Evolutionary conservation across 2,113 vertebrate genomes (phyloP).

Genomic region (Melozone crissalis): DNA sequence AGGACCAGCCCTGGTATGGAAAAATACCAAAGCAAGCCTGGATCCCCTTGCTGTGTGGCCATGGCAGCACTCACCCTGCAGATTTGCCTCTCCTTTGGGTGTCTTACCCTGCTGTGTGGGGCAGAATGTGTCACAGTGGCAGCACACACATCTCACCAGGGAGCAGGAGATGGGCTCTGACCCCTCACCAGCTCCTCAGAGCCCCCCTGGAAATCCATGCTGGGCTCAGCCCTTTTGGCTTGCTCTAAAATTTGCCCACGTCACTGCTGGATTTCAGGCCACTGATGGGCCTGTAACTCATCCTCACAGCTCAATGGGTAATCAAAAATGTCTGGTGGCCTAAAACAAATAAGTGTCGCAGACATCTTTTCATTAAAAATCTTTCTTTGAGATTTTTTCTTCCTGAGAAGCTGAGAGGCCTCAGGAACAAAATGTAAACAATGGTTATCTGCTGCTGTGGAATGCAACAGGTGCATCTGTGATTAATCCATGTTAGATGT

Average conservation of each 20-base stretch:
- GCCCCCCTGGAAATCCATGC: not conserved
- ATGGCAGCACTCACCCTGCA: not conserved
- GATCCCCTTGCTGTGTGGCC: not conserved
- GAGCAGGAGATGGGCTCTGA: not conserved
- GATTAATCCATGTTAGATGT: too few species aligned
- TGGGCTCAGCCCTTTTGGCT: not conserved
- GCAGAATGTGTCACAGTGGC: fast-evolving
- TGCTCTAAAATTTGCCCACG: not conserved
- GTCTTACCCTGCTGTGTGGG: not conserved
- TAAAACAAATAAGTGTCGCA: not conserved
- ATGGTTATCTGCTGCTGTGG: too few species aligned
- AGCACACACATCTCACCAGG: fast-evolving
- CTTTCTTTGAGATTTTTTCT: too few species aligned
- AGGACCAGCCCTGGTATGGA: not conserved
- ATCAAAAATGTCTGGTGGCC: not conserved
- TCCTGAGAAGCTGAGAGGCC: too few species aligned
- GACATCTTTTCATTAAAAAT: too few species aligned
- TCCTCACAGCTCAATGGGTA: not conserved
- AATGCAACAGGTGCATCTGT: too few species aligned
- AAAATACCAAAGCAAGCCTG: fast-evolving
- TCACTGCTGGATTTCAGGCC: not conserved
- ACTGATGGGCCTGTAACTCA: not conserved
- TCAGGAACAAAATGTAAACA: too few species aligned
- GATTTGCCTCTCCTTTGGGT: not conserved
- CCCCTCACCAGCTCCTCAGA: not conserved